A percentile compares a stretch with the other conserved stretches of the same genome.
Conservation (phyloP, 2,888 invertebrate genomes). For the Apotomis turbidana region DNA sequence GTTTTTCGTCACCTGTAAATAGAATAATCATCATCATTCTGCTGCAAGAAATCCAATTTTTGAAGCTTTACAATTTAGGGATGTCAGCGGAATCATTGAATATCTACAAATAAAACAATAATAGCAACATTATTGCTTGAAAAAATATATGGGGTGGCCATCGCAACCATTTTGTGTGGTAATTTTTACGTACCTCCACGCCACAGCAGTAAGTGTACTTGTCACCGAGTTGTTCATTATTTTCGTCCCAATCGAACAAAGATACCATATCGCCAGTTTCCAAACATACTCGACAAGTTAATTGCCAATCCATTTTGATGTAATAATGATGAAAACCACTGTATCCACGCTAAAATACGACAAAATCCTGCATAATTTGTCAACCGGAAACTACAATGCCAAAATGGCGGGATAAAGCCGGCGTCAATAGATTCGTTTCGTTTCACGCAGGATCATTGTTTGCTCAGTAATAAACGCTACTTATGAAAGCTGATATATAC, state of each 20-base stretch:
- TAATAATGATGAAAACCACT: slow-evolving; percentile 42
- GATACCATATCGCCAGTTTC: slow-evolving; percentile 82
- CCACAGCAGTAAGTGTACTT: slow-evolving; percentile 79
- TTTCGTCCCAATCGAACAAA: slow-evolving; percentile 82
- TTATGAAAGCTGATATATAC: neutral
- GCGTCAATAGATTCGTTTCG: slow-evolving; percentile 49
- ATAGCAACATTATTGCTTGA: slow-evolving; percentile 81
- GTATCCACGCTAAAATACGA: slow-evolving; percentile 49
- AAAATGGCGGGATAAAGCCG: slow-evolving; percentile 56
- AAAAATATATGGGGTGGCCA: slow-evolving; percentile 82
- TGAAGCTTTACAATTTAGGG: slow-evolving; percentile 59
- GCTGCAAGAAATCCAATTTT: slow-evolving; percentile 46
- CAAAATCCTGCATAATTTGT: slow-evolving; percentile 58
- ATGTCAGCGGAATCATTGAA: slow-evolving; percentile 75
- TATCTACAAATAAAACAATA: slow-evolving; percentile 67
- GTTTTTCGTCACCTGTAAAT: slow-evolving; percentile 73
- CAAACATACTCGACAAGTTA: slow-evolving; percentile 80
- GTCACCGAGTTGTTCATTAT: slow-evolving; percentile 81
- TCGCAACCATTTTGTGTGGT: slow-evolving; percentile 81
- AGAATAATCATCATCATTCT: slow-evolving; percentile 25
- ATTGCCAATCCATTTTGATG: slow-evolving; percentile 80
- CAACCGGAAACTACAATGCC: slow-evolving; percentile 65
- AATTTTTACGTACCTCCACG: slow-evolving; percentile 79
- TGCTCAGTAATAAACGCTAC: neutral
- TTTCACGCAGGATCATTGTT: slow-evolving; percentile 44